Base-by-base conservation (phyloP, 2,888 invertebrate species). In the Drosophila paucipuncta region DNA sequence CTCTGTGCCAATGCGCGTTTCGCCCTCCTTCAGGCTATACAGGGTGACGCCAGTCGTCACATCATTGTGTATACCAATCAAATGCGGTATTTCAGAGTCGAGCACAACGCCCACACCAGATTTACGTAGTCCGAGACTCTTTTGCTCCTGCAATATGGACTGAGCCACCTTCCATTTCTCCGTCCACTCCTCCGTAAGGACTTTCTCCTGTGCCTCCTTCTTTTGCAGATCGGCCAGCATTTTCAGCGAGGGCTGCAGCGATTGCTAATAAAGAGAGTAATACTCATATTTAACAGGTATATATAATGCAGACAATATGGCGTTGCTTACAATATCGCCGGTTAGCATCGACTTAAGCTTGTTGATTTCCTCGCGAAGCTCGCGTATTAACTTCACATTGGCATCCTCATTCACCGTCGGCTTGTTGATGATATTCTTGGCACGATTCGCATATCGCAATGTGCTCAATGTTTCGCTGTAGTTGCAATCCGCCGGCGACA, bases 111-210 rank as follows among this genome's bases (percentile, higher is more conserved):
- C 98, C 0, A 97, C 95, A 0, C 97, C 97, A 52, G 97, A 97
- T 94, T 98, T 98, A 50, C 98, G 94, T 67, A 98, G 94, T 0
- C 97, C 98, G 33, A 98, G 94, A 6, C 97, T 97, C 91, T 97
- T 96, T 93, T 98, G 97, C 91, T 98, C 98, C 91, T 97, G 96
- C 41, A 97, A 94, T 83, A 98, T 98, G 83, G 96, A 96, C 91
- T 98, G 97, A 0, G 98, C 97, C 91, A 97, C 97, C 59, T 97
- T 95, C 98, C 98, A 98, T 92, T 98, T 98, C 92, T 98, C 97
- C 16, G 97, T 96, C 98, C 98, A 98, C 91, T 97, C 97, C 93
- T 98, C 97, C 0, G 98, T 98, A 70, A 98, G 94, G 68, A 96
- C 97, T 93, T 96, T 97, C 94, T 97, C 97, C 91, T 97, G 97